Evolutionary conservation across 2,797 vertebrate genomes (phyloP), one percentile per base, ranked within the genome.

Genomic region (Salmo trutta): DNA sequence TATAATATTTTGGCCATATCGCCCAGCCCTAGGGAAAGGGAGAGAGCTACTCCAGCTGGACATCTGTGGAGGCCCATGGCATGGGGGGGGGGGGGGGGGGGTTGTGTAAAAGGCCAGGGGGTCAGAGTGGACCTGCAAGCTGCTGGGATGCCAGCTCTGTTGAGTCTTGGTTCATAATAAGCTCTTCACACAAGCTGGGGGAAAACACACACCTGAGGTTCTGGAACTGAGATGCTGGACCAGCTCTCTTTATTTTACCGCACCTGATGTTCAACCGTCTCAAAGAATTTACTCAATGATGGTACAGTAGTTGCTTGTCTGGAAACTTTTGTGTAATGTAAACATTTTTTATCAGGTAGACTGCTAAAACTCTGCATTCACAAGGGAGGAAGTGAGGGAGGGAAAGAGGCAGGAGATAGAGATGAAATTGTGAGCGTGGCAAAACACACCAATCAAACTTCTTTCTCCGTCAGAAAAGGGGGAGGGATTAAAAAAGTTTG

Each of bases 401-500:
- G 27, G 24, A 16, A 21, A 41, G 41, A 8, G 36, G 36, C 6
- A 41, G 41, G 8, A 41, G 41, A 41, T 41, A 41, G 41, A 2
- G 82, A 89, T 84, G 80, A 56, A 69, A 33, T 74, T 1, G 77
- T 76, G 75, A 83, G 77, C 62, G 21, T 41, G 75, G 75, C 71
- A 81, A 69, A 78, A 75, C 77, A 52, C 73, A 66, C 79, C 71
- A 69, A 85, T 82, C 70, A 75, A 82, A 73, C 52, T 51, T 33
- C 54, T 69, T 31, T 77, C 77, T 81, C 66, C 75, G 78, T 71
- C 75, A 71, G 76, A 41, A 41, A 10, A 41, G 8, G 41, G 41
- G 41, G 41, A 41, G 41, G 41, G 41, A 10, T 41, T 41, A 1
- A 2, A 10, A 41, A 41, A 41, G 89, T 92, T 90, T 88, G 85